Evolutionary conservation across 2,888 invertebrate genomes (phyloP).

Genomic region (Bellardia bayeri): DNA sequence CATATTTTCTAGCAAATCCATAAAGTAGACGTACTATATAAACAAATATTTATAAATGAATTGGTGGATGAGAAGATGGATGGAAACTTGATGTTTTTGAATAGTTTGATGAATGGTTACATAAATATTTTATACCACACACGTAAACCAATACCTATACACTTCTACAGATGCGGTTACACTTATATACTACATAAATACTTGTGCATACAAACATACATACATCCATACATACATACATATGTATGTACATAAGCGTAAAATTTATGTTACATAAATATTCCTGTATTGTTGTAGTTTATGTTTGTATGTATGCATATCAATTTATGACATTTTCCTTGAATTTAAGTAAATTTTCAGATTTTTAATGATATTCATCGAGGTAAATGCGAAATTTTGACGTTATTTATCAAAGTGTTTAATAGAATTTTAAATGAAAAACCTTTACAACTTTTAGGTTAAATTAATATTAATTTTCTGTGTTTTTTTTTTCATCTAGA

Average conservation of each 20-base stretch:
- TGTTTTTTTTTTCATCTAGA: background rate
- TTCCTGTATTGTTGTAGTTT: background rate
- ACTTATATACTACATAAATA: background rate
- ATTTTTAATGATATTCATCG: constrained; percentile 56
- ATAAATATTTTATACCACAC: constrained; percentile 51
- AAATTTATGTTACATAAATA: background rate
- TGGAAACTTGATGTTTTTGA: constrained; percentile 45
- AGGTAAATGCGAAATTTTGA: constrained; percentile 52
- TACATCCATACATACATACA: too few species aligned
- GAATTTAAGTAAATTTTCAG: constrained; percentile 61
- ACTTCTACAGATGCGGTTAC: constrained; percentile 24
- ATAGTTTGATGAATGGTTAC: constrained; percentile 64
- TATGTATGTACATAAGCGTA: background rate
- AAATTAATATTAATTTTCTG: background rate
- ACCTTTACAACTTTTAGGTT: constrained; percentile 33
- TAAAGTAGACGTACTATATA: background rate
- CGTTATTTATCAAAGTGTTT: constrained; percentile 46
- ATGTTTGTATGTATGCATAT: background rate
- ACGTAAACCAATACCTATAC: constrained; percentile 17
- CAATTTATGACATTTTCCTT: constrained; percentile 44
- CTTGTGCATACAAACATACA: too few species aligned
- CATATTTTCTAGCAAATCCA: background rate
- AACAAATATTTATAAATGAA: constrained; percentile 1
- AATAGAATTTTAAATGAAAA: constrained; percentile 54
- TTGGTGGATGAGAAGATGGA: background rate